These are phyloP conservation scores for Clunio marinus DNA, from an alignment of 2,888 invertebrate genomes.

Conservation along the genomic window DNA sequence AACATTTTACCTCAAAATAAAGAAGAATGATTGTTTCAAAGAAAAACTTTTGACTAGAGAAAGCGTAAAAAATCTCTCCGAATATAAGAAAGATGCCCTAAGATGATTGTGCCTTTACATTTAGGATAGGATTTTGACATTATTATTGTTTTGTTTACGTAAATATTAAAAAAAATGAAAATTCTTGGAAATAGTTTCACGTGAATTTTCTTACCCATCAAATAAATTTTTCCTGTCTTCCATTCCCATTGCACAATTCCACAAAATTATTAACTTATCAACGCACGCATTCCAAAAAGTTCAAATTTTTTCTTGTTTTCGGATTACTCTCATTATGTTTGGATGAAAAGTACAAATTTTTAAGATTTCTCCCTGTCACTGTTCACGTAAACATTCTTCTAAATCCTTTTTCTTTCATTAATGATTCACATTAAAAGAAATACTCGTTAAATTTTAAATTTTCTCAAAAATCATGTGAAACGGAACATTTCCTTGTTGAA, in stretches of 20 bases:
- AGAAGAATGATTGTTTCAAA: not conserved
- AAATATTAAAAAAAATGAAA: no score
- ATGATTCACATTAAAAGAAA: no score
- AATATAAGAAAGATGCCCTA: not conserved
- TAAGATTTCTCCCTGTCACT: no score
- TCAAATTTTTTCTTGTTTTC: not conserved
- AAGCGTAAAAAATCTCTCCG: no score
- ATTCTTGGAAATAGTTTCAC: not conserved
- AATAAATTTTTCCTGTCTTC: not conserved
- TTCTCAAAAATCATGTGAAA: not conserved
- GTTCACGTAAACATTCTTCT: no score
- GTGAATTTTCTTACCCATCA: not conserved
- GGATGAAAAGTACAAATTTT: not conserved
- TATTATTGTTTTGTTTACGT: not conserved
- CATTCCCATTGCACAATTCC: not conserved
- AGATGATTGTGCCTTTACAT: slow-evolving; percentile 16
- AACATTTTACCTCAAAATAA: slow-evolving; percentile 32
- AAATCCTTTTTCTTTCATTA: no score
- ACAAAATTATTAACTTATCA: not conserved
- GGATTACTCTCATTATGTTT: not conserved
- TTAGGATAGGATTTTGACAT: slow-evolving; percentile 5
- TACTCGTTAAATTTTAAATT: not conserved
- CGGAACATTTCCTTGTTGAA: not conserved
- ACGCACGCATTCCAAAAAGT: not conserved
- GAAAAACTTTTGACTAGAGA: not conserved